A percentile compares a stretch with the other conserved stretches of the same genome.
Evolutionary conservation across 2,888 invertebrate genomes (phyloP).

Genomic region (Drosophila villosipedis): DNA sequence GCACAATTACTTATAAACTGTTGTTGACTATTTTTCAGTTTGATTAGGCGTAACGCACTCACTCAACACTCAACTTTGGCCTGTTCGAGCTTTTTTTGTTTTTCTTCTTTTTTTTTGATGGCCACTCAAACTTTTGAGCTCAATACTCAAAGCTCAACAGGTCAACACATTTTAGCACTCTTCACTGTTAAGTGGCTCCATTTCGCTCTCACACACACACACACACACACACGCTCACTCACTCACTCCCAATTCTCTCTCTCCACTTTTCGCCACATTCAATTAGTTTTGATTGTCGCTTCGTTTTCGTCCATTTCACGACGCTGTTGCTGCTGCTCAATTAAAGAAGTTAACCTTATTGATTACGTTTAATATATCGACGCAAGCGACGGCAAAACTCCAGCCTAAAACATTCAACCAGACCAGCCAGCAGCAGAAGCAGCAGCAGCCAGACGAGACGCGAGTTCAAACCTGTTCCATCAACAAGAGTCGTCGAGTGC

Average conservation of each 20-base stretch:
- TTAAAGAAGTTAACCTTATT: conserved; percentile 78
- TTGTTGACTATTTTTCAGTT: conserved; percentile 23
- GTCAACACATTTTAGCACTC: conserved; percentile 33
- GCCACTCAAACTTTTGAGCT: conserved; percentile 25
- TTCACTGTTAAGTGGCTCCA: conserved; percentile 36
- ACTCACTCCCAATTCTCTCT: neutral
- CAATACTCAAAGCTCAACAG: conserved; percentile 50
- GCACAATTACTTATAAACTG: conserved; percentile 37
- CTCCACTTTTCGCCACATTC: conserved; percentile 56
- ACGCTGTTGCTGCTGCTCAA: conserved; percentile 62
- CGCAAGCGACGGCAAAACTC: conserved; percentile 28
- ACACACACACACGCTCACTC: neutral
- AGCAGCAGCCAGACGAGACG: conserved; percentile 21
- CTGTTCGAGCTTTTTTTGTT: conserved; percentile 7
- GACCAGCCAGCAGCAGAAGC: conserved; percentile 1
- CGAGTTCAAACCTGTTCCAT: conserved; percentile 71
- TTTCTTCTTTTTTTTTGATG: neutral
- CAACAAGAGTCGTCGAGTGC: conserved; percentile 29
- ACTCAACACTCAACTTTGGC: conserved; percentile 25
- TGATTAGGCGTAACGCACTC: conserved; percentile 39
- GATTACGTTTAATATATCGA: conserved; percentile 77
- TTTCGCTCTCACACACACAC: neutral
- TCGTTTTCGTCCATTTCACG: conserved; percentile 50
- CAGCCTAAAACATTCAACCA: conserved; percentile 4
- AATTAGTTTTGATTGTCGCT: conserved; percentile 77